Evolutionary conservation across 2,888 invertebrate species (phyloP), one percentile per base, ranked within the genome.

Genomic region (Drosophila pseudotakahashii): DNA sequence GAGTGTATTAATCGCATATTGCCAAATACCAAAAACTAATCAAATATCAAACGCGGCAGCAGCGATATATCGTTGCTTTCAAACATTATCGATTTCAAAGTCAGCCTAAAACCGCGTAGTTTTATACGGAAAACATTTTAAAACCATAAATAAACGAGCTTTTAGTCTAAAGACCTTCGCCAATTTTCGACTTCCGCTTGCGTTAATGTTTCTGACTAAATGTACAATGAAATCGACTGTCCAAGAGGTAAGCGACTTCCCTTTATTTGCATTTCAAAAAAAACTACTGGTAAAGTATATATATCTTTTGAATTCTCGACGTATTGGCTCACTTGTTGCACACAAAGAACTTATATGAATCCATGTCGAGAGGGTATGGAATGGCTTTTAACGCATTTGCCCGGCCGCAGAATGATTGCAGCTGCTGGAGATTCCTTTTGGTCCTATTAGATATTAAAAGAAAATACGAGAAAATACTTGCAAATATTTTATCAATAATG

Each of bases 181-280:
- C 32, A 16, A 11, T 16, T 11, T 32, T 32, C 9, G 30, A 14
- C 5, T 48, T 30, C 10, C 39, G 13, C 23, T 42, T 23, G 23
- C 11, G 7, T 55, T 32, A 44, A 48, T 70, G 69, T 61, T 61
- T 57, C 44, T 68, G 64, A 78, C 58, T 92, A 89, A 88, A 92
- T 92, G 92, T 91, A 91, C 91, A 90, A 92, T 92, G 92, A 91
- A 91, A 92, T 91, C 91, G 91, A 91, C 82, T 89, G 90, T 86
- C 90, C 91, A 80, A 91, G 90, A 92, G 92, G 92, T 92, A 83
- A 90, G 90, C 75, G 10, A 53, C 4, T 41, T 11, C 23, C 3
- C 10, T 45, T 23, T 10, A 14, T 16, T 5, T 5, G 3, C 23
- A 34, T 11, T 23, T 19, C 16, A 13, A 47, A 32, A 16, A 16